These are phyloP conservation scores for Amiota mariae DNA, from an alignment of 2,888 invertebrate genomes.

Conservation along the genomic window DNA sequence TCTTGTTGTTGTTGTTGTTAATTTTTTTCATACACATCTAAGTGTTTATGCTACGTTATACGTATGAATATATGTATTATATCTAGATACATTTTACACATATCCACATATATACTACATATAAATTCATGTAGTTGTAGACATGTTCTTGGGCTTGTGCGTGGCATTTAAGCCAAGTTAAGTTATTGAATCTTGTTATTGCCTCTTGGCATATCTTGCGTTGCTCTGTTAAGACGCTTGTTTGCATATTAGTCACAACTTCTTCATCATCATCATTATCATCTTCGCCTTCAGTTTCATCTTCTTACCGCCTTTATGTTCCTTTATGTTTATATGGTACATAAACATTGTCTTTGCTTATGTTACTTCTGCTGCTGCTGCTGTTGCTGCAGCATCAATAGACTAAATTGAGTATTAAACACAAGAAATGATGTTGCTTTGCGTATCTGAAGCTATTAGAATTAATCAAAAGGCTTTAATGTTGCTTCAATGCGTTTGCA, in stretches of 20 bases:
- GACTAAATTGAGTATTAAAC: constrained; percentile 65
- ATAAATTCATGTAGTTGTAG: constrained; percentile 38
- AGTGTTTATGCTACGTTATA: no score
- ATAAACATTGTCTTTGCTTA: no score
- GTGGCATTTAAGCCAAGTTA: constrained; percentile 60
- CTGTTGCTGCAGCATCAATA: constrained; percentile 11
- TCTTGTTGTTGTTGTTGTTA: no score
- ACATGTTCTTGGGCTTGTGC: constrained; percentile 35
- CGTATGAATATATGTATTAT: no score
- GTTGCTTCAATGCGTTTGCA: constrained; percentile 49
- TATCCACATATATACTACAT: background rate
- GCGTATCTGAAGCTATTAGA: constrained; percentile 65
- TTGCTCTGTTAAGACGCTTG: constrained; percentile 45
- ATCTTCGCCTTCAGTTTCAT: background rate
- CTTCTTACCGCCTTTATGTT: background rate
- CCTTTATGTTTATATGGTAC: background rate
- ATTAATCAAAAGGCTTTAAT: constrained; percentile 66
- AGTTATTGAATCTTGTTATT: constrained; percentile 54
- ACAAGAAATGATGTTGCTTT: constrained; percentile 62
- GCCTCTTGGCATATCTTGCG: background rate
- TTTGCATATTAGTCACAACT: constrained; percentile 64
- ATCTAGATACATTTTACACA: background rate
- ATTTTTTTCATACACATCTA: no score
- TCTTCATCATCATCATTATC: background rate
- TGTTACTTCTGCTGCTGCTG: background rate